Base-by-base conservation (phyloP, 2,113 vertebrate genomes). In the Tupaia tana region DNA sequence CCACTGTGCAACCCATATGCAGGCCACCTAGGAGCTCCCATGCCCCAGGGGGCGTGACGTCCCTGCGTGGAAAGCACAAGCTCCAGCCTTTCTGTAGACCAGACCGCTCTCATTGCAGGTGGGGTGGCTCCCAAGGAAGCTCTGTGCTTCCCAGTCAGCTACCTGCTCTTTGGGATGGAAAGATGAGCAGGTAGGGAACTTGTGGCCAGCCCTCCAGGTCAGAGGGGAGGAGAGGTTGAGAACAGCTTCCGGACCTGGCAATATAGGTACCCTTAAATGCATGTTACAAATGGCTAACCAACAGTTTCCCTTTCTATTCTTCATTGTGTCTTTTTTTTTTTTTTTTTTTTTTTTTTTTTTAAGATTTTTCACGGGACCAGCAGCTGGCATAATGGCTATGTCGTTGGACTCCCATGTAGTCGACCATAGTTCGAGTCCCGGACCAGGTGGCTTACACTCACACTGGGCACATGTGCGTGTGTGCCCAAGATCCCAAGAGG, bases 11-110 rank as follows among this genome's bases (percentile, higher is more conserved):
- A 7, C 54, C 52, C 4, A 1, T 1, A 3, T 0, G 0, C 16
- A 1, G 0, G 0, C 6, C 13, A 1, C 27, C 3, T 25, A 9
- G 27, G 52, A n/a, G 19, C 13, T 1, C 22, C 52, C 1, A 0
- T 0, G 3, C 59, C 20, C 16, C 8, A 3, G 20, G 61, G 86
- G 31, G 4, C 25, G 27, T 12, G 7, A 24, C 0, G 2, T n/a
- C 9, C 18, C 6, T 0, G 7, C 7, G 0, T 13, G 2, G 0
- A 29, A 75, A 34, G 2, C 15, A 66, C 2, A n/a, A 9, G 1
- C 11, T 11, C 15, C 0, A 8, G 56, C 29, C 18, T 52, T 74
- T 59, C 12, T 11, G 29, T 0, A 1, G 11, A 8, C 10, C 27
- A 6, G 25, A 9, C 0, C 5, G 18, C 16, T 34, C 16, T 66